phyloP scores from a whole-genome alignment of 1,140 invertebrate species.

The Aplysia californica region DNA sequence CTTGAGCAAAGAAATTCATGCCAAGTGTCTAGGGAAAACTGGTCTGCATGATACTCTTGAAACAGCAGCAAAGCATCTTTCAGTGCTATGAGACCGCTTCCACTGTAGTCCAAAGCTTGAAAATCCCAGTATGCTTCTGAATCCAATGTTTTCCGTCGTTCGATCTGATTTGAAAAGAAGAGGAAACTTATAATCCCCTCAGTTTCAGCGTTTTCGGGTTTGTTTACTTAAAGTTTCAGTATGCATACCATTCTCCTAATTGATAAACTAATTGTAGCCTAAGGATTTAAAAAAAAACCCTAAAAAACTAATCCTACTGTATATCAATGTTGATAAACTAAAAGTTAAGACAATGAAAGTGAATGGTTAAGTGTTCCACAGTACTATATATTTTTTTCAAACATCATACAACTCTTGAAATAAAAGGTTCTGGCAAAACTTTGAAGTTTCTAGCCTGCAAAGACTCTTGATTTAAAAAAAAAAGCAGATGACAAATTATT shows the following conservation, averaged over 20 bases:
- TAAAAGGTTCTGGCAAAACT: too few relatives aligned
- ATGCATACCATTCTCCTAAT: neutral
- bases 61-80: conserved; percentile 55
- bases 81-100: conserved; percentile 47
- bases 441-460: too few relatives aligned
- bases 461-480: too few relatives aligned
- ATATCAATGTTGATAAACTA: neutral
- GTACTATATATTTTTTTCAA: too few relatives aligned
- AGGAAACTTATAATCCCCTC: conserved; percentile 43
- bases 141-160: conserved; percentile 47
- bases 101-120: conserved; percentile 53
- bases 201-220: too few relatives aligned
- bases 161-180: conserved; percentile 51
- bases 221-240: too few relatives aligned
- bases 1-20: conserved; percentile 49
- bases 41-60: conserved; percentile 57
- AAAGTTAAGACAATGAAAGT: neutral
- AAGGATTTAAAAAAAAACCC: neutral
- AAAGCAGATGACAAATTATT: too few relatives aligned
- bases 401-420: too few relatives aligned
- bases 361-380: too few relatives aligned
- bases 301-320: neutral
- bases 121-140: conserved; percentile 61
- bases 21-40: conserved; percentile 59
- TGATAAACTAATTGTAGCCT: neutral